Conservation (phyloP, 37 sponge, comb jelly and placozoan species). For the Agelas oroides region DNA sequence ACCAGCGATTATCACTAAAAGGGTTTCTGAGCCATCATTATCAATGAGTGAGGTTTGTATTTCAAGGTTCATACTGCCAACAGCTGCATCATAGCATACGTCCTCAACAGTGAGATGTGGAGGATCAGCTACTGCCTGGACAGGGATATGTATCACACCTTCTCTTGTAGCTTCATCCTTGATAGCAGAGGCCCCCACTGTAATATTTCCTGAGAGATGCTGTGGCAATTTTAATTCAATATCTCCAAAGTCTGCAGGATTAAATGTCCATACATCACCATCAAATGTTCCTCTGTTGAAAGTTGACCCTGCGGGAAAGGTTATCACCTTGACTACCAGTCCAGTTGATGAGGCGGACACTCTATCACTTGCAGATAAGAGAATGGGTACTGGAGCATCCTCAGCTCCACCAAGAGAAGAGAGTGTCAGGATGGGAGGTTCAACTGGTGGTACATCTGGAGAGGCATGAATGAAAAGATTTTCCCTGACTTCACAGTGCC, state of each 20-base stretch:
- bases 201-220: neutral
- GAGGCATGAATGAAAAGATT: no score
- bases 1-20: neutral
- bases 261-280: neutral
- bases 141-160: neutral
- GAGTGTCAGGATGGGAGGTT: neutral
- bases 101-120: neutral
- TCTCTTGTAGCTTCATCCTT: neutral
- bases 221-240: neutral
- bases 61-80: neutral
- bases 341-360: neutral
- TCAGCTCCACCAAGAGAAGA: neutral
- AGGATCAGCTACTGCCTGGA: neutral
- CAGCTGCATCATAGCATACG: neutral
- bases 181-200: neutral
- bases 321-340: neutral
- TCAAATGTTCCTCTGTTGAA: neutral
- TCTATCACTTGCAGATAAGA: neutral
- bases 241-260: neutral
- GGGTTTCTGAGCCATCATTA: constrained; percentile 2
- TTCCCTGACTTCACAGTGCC: no score
- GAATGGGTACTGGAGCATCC: neutral
- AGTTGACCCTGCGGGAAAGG: neutral
- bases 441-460: neutral
- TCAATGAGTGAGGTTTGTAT: neutral